Base-by-base conservation (phyloP, 2,113 vertebrate genomes). In the Hippopotamus amphibius region DNA sequence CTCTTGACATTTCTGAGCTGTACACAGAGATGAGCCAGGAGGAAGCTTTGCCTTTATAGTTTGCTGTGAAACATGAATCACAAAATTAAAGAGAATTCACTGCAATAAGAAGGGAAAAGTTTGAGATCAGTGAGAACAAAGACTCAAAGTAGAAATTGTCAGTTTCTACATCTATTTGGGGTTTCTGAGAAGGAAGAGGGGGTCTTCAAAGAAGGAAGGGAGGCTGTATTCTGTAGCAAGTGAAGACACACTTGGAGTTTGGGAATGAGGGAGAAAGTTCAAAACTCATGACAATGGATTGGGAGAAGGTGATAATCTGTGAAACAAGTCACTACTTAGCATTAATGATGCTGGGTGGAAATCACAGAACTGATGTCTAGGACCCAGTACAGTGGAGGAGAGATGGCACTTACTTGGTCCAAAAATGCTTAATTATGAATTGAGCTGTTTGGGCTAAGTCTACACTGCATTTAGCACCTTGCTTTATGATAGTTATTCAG, bases 141-240 rank as follows among this genome's bases (percentile, higher is more conserved):
- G 43, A 66, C 8, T 16, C 3, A 65, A 77, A 37, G 37, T 37
- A 85, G 17, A 48, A 55, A 57, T 57, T 57, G 2, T 61, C 11
- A 48, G 26, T 10, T 74, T 68, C 7, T 37, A 26, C 17, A 21
- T 16, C 26, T 12, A 1, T 50, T 19, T 26, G 33, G 6, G 11
- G 15, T 43, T 37, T 59, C 19, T 50, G 41, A 48, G 9, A 24
- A 10, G 4, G 10, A 11, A 68, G 13, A 26, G 37, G 33, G 22
- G 30, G 19, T 65, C 2, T 48, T 37, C 8, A 28, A 30, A 68
- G 30, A 66, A 87, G 10, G 33, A 37, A 71, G 19, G 13, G 43
- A 11, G 0, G 0, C 8, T 46, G 6, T 48, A 37, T 22, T 21
- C 0, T 55, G 1, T 2, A 30, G 6, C 6, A 55, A 57, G 13